Conservation (phyloP, 2,797 vertebrate species). For the Phoxinus dragarum region DNA sequence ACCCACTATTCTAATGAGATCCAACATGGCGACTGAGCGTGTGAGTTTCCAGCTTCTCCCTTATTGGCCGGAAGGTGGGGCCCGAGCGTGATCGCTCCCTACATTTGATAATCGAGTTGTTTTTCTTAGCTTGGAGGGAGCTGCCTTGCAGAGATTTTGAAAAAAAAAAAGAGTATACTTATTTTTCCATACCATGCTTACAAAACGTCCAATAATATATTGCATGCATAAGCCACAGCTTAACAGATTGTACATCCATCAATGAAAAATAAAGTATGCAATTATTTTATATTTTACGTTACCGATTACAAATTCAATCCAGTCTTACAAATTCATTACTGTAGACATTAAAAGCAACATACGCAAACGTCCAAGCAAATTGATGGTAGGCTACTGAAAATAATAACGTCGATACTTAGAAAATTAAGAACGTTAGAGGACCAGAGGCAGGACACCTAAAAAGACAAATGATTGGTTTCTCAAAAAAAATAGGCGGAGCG, state of each 20-base stretch:
- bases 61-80: conserved; percentile 68
- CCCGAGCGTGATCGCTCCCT: conserved; percentile 69
- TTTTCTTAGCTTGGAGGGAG: conserved; percentile 73
- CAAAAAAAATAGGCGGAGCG: conserved; percentile 54
- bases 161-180: conserved; percentile 50
- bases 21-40: conserved; percentile 73
- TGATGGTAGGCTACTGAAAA: neutral
- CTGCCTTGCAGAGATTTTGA: conserved; percentile 77
- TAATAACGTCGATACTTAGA: conserved; percentile 27
- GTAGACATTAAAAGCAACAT: neutral
- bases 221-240: neutral
- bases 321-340: neutral
- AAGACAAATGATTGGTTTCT: conserved; percentile 61
- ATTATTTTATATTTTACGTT: neutral
- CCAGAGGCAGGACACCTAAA: conserved; percentile 65
- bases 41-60: conserved; percentile 21
- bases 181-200: conserved; percentile 54
- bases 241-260: neutral
- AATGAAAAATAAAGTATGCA: neutral
- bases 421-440: neutral
- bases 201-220: conserved; percentile 4
- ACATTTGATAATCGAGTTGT: conserved; percentile 69
- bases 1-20: neutral
- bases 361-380: neutral
- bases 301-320: too few species aligned